These are phyloP conservation scores for Sebastiscus albofasciatus DNA, from an alignment of 2,797 vertebrate species.

Conservation along the genomic window DNA sequence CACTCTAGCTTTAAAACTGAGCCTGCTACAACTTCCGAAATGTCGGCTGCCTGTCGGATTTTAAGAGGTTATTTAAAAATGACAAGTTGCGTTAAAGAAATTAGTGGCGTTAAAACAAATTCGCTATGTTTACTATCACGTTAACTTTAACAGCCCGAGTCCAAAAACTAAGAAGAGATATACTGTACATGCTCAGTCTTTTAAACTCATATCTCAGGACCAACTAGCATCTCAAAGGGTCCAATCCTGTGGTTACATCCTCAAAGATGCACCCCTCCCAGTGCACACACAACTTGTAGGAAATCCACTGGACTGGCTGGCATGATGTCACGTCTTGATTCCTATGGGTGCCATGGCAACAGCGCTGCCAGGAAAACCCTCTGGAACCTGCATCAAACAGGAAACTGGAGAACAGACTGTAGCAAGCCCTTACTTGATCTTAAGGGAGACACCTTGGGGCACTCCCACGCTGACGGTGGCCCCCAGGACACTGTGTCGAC, in stretches of 20 bases:
- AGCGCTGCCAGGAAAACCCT: neutral
- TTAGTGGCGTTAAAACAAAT: too few relatives aligned
- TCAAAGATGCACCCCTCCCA: neutral
- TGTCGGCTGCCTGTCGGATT: fast-evolving
- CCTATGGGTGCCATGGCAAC: neutral
- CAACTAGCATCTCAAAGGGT: neutral
- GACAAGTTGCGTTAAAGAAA: too few relatives aligned
- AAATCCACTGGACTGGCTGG: neutral
- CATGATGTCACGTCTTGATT: neutral
- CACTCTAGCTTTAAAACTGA: too few relatives aligned
- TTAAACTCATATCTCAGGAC: neutral
- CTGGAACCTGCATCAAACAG: neutral
- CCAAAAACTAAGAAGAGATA: neutral
- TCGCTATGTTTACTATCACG: too few relatives aligned
- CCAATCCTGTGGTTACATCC: neutral
- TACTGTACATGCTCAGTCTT: neutral
- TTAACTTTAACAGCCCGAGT: too few relatives aligned
- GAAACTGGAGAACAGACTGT: conserved; percentile 12
- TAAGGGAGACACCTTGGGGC: conserved; percentile 96
- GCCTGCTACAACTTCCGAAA: fast-evolving
- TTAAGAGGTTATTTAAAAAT: too few relatives aligned
- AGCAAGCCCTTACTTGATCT: conserved; percentile 92
- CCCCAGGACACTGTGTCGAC: conserved; percentile 94
- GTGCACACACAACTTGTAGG: neutral
- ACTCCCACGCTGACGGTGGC: conserved; percentile 95